These are phyloP conservation scores for Caenorhabditis sp. DNA, from an alignment of 2,888 invertebrate species.

Conservation along the genomic window DNA sequence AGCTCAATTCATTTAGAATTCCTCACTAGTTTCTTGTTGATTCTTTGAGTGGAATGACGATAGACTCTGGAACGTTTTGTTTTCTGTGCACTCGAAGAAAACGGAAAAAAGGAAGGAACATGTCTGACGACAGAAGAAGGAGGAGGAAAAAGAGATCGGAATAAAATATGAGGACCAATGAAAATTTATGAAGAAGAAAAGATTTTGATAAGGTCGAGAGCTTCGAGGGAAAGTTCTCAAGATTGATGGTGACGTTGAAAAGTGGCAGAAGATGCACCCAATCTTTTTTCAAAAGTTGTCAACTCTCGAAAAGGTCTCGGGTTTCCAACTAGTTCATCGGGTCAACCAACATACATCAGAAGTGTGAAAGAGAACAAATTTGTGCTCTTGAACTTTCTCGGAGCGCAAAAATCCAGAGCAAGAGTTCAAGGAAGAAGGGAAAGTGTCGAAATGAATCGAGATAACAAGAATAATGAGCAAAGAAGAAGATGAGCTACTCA, in stretches of 20 bases:
- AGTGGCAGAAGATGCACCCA: constrained; percentile 25
- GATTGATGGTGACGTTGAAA: constrained; percentile 49
- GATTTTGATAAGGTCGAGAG: constrained; percentile 37
- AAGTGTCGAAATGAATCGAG: neutral
- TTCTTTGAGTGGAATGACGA: constrained; percentile 16
- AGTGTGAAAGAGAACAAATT: constrained; percentile 12
- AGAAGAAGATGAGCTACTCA: neutral
- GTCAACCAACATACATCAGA: constrained; percentile 35
- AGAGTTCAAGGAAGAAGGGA: neutral
- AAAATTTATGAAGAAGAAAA: constrained; percentile 11
- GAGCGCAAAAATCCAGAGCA: neutral
- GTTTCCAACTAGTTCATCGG: constrained; percentile 30
- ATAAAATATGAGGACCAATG: constrained; percentile 42
- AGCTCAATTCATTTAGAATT: constrained; percentile 1
- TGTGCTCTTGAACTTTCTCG: neutral
- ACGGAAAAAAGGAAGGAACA: constrained; percentile 42
- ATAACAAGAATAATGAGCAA: constrained; percentile 10
- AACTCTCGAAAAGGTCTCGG: constrained; percentile 21
- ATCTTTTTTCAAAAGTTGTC: constrained; percentile 1
- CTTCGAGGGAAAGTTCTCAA: constrained; percentile 6
- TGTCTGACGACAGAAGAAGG: constrained; percentile 47
- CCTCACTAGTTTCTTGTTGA: neutral
- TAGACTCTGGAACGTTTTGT: constrained; percentile 19
- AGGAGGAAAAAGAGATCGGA: constrained; percentile 14
- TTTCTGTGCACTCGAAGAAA: constrained; percentile 38